Conservation (phyloP, 2,888 invertebrate species). For the Eupelmus urozonus region DNA sequence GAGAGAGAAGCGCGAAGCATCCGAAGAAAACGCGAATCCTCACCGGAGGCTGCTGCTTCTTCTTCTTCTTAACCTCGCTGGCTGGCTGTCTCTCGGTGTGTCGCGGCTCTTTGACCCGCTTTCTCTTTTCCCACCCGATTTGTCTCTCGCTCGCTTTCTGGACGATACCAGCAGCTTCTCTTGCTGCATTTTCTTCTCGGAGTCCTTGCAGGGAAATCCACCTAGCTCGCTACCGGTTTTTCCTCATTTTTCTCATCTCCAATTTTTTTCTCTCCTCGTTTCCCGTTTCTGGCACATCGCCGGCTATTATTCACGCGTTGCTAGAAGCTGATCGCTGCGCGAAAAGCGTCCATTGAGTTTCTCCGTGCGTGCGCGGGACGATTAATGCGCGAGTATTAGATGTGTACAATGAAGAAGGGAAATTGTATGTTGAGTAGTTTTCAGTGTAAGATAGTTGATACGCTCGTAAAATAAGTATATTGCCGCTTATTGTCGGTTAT, state of each 20-base stretch:
- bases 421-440: too few species aligned
- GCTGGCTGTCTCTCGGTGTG: conserved; percentile 61
- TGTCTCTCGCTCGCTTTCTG: conserved; percentile 63
- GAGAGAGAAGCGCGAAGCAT: background rate
- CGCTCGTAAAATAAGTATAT: too few species aligned
- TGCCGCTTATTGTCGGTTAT: too few species aligned
- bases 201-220: conserved; percentile 70
- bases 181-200: conserved; percentile 70
- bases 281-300: conserved; percentile 9
- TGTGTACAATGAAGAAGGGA: too few species aligned
- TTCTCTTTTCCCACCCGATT: conserved; percentile 77
- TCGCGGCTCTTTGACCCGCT: conserved; percentile 76
- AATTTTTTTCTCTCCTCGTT: background rate
- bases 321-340: background rate
- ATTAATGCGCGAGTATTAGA: background rate
- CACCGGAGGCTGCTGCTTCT: conserved; percentile 34
- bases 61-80: conserved; percentile 34
- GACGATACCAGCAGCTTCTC: conserved; percentile 50
- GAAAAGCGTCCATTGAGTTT: background rate
- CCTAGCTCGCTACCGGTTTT: conserved; percentile 20
- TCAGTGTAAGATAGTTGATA: too few species aligned
- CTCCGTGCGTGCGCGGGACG: background rate
- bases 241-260: background rate
- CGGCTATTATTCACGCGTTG: background rate
- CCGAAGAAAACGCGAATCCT: conserved; percentile 4